Conservation (phyloP, 1,140 invertebrate species). For the Panagrolaimus sp. region DNA sequence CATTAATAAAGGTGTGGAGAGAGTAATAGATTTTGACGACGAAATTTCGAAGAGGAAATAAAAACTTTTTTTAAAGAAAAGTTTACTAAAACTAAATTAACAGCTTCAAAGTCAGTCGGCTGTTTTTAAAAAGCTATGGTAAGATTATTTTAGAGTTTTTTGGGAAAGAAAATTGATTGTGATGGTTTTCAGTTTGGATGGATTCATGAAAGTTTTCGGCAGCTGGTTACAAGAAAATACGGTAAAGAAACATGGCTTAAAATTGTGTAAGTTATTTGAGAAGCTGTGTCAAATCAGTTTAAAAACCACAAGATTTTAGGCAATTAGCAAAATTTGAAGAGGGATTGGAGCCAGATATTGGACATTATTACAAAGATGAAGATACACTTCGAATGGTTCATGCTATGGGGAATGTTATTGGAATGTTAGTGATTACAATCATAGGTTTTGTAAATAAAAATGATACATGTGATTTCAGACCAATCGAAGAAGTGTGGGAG, state of each 20-base stretch:
- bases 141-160: background rate
- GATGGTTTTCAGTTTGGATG: slow-evolving; percentile 46
- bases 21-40: too few relatives aligned
- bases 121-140: background rate
- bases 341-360: slow-evolving; percentile 53
- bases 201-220: slow-evolving; percentile 56
- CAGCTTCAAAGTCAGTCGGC: too few relatives aligned
- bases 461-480: too few relatives aligned
- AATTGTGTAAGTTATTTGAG: slow-evolving; percentile 44
- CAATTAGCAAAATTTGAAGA: slow-evolving; percentile 53
- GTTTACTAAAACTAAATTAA: too few relatives aligned
- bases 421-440: too few relatives aligned
- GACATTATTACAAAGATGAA: slow-evolving; percentile 54
- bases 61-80: too few relatives aligned
- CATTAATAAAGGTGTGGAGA: too few relatives aligned
- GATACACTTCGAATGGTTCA: slow-evolving; percentile 51
- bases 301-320: too few relatives aligned
- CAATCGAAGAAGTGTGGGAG: slow-evolving; percentile 56
- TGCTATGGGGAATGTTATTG: slow-evolving; percentile 52
- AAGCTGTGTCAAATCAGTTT: too few relatives aligned
- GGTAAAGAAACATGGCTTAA: slow-evolving; percentile 53
- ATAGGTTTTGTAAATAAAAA: too few relatives aligned
- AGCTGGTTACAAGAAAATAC: slow-evolving; percentile 55
- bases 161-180: background rate
- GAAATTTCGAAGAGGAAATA: too few relatives aligned